Conservation (phyloP, 2,888 invertebrate genomes). For the Caenorhabditis sp. region DNA sequence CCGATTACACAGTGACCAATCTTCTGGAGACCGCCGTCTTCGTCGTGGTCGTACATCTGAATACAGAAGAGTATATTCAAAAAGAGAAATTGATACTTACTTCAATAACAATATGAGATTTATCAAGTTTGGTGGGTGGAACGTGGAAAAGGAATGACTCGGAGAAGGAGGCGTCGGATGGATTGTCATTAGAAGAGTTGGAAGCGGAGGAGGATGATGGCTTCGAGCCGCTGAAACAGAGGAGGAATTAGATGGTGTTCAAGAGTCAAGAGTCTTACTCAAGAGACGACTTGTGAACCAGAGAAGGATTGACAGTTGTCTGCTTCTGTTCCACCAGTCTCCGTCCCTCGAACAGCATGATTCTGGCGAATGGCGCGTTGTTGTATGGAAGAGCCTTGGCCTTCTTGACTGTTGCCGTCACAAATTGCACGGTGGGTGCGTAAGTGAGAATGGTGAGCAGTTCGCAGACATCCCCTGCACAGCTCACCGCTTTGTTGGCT, state of each 20-base stretch:
- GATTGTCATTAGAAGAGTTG: conserved; percentile 69
- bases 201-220: conserved; percentile 75
- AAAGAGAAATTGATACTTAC: conserved; percentile 38
- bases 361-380: conserved; percentile 77
- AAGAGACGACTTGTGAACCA: conserved; percentile 66
- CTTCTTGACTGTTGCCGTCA: conserved; percentile 81
- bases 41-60: conserved; percentile 74
- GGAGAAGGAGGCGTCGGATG: conserved; percentile 74
- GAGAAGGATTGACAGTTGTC: conserved; percentile 75
- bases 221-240: conserved; percentile 62
- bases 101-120: conserved; percentile 78
- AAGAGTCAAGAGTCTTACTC: conserved; percentile 55
- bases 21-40: conserved; percentile 62
- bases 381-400: conserved; percentile 74
- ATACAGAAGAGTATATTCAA: conserved; percentile 6
- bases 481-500: conserved; percentile 66
- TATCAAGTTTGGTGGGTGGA: conserved; percentile 71
- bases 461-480: conserved; percentile 65
- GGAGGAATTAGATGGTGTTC: neutral
- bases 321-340: conserved; percentile 79
- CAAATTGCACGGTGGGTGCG: conserved; percentile 78
- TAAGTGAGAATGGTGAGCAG: conserved; percentile 80
- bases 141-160: conserved; percentile 80
- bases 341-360: conserved; percentile 80
- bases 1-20: conserved; percentile 81